Evolutionary conservation across 2,113 vertebrate genomes (phyloP).

Genomic region (Sorex araneus): DNA sequence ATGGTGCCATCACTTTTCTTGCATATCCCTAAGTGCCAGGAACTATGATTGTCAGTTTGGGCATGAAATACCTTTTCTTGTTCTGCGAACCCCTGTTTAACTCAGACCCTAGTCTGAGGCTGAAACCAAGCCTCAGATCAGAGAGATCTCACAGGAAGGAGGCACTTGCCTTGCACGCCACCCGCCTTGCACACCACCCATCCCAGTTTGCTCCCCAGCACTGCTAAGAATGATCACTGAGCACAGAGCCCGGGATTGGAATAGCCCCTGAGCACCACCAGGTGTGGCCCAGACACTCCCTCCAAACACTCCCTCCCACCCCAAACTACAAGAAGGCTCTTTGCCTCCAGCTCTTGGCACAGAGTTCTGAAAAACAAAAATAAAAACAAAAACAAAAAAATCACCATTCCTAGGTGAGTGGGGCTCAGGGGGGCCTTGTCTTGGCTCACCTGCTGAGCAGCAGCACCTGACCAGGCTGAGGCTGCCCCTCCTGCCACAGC

Average conservation of each 20-base stretch:
- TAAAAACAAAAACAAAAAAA: too few species aligned
- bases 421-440: not conserved
- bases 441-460: not conserved
- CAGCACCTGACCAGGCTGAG: not conserved
- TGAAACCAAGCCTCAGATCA: not conserved
- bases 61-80: not conserved
- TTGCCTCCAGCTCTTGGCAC: not conserved
- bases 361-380: not conserved
- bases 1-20: not conserved
- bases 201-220: too few species aligned
- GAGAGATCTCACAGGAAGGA: not conserved
- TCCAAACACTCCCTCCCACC: too few species aligned
- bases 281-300: too few species aligned
- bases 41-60: not conserved
- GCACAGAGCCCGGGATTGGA: too few species aligned
- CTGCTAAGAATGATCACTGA: too few species aligned
- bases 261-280: too few species aligned
- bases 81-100: not conserved
- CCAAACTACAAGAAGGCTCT: not conserved
- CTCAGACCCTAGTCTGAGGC: too few species aligned
- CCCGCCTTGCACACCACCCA: too few species aligned
- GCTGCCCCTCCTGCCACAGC: not conserved
- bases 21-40: not conserved
- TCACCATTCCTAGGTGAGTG: not conserved
- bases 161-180: too few species aligned